These are phyloP conservation scores for Macrochelys suwanniensis DNA, from an alignment of 2,797 vertebrate species.

Conservation along the genomic window DNA sequence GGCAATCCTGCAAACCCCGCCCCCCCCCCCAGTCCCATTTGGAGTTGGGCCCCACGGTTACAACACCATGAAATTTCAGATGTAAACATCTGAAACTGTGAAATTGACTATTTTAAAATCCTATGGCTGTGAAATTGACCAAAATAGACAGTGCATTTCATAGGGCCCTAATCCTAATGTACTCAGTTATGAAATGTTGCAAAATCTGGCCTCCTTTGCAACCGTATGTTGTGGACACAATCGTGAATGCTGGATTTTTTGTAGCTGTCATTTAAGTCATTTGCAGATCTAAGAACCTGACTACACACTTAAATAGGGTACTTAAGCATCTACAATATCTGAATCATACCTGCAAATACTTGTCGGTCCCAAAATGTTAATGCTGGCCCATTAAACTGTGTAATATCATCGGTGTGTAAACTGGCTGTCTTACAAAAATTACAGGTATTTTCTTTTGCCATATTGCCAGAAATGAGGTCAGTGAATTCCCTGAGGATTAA, in stretches of 20 bases:
- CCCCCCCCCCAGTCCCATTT: no score
- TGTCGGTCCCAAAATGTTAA: background rate
- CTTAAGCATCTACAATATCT: background rate
- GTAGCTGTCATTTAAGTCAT: background rate
- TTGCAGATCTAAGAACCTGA: background rate
- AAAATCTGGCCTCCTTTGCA: background rate
- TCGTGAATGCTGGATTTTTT: constrained; percentile 9
- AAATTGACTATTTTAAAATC: no score
- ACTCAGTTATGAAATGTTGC: background rate
- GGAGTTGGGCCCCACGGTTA: no score
- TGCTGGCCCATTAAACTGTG: background rate
- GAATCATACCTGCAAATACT: background rate
- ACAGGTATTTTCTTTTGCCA: background rate
- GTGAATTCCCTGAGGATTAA: constrained; percentile 1
- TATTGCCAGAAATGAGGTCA: constrained; percentile 4
- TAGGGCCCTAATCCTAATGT: no score
- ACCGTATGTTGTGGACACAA: background rate
- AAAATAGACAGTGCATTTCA: no score
- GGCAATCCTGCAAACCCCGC: no score
- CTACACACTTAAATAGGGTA: background rate
- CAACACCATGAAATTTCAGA: no score
- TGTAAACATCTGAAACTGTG: no score
- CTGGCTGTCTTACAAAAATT: background rate
- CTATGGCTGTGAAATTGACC: no score
- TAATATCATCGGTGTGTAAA: background rate